A percentile compares a stretch with the other conserved stretches of the same genome.
Evolutionary conservation across 2,113 vertebrate genomes (phyloP).

Genomic region (Edolisoma coerulescens): DNA sequence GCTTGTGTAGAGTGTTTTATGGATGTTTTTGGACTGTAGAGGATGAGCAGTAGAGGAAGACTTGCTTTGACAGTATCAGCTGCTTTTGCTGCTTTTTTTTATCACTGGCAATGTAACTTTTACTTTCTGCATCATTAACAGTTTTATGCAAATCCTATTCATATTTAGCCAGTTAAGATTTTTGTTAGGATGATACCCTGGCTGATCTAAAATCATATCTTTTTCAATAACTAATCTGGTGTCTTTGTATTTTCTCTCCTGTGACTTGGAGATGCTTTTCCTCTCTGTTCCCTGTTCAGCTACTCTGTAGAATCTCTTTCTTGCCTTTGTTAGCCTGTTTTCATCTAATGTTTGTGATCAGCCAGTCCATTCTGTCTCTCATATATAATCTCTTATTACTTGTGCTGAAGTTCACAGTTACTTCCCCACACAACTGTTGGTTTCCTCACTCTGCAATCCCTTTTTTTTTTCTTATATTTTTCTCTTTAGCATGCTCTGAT

Average conservation of each 20-base stretch:
- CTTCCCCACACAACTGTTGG: background rate
- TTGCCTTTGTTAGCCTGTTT: background rate
- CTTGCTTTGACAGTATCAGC: background rate
- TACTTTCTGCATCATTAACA: background rate
- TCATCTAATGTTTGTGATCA: background rate
- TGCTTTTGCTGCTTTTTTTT: background rate
- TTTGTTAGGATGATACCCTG: background rate
- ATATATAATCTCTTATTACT: background rate
- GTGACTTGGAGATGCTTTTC: background rate
- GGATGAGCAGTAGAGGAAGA: background rate
- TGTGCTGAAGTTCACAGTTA: background rate
- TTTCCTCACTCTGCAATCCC: background rate
- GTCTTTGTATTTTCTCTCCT: background rate
- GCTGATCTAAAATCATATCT: background rate
- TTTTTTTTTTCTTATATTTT: rapidly evolving
- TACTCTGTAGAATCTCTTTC: background rate
- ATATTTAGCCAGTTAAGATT: background rate
- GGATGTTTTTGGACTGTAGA: background rate
- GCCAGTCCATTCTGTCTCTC: background rate
- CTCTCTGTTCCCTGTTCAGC: background rate
- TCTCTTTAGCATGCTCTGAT: background rate
- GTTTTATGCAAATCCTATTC: background rate
- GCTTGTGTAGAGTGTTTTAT: background rate
- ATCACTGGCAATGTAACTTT: background rate
- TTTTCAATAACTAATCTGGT: background rate